Conservation (phyloP, 2,888 invertebrate species). For the Cheilosia vulpina region DNA sequence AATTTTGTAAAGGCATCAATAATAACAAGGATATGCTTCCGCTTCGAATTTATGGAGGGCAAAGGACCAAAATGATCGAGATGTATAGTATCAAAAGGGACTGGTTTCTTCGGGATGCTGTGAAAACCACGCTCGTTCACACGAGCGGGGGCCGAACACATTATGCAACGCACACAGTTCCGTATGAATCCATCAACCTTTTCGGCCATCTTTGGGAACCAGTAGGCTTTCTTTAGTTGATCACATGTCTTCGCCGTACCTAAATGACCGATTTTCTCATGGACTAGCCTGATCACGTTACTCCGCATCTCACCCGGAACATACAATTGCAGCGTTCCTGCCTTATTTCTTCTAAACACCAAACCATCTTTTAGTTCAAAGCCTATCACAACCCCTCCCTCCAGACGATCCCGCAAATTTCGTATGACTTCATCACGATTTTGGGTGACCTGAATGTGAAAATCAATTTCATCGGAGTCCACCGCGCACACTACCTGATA, state of each 20-base stretch:
- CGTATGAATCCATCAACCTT: slow-evolving; percentile 20
- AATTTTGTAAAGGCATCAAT: background rate
- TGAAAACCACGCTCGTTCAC: slow-evolving; percentile 12
- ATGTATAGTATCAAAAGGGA: too few relatives aligned
- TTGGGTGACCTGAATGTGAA: slow-evolving; percentile 21
- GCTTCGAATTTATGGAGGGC: background rate
- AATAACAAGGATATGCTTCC: background rate
- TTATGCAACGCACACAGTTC: slow-evolving; percentile 39
- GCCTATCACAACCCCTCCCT: background rate
- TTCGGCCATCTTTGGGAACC: background rate
- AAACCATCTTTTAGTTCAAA: slow-evolving; percentile 20
- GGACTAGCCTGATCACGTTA: slow-evolving; percentile 24
- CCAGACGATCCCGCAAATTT: slow-evolving; percentile 15
- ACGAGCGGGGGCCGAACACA: slow-evolving; percentile 18
- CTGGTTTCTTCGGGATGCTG: too few relatives aligned
- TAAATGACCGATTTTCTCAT: slow-evolving; percentile 3
- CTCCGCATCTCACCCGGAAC: slow-evolving; percentile 34
- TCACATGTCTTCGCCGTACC: slow-evolving; percentile 9
- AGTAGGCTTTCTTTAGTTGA: slow-evolving; percentile 7
- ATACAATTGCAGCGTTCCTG: slow-evolving; percentile 25
- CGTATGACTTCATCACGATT: slow-evolving; percentile 23
- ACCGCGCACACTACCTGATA: slow-evolving; percentile 11
- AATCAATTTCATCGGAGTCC: slow-evolving; percentile 25
- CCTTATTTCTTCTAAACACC: slow-evolving; percentile 29
- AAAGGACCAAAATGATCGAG: background rate